Conservation (phyloP, 2,888 invertebrate species). For the Bembecia ichneumoniformis region DNA sequence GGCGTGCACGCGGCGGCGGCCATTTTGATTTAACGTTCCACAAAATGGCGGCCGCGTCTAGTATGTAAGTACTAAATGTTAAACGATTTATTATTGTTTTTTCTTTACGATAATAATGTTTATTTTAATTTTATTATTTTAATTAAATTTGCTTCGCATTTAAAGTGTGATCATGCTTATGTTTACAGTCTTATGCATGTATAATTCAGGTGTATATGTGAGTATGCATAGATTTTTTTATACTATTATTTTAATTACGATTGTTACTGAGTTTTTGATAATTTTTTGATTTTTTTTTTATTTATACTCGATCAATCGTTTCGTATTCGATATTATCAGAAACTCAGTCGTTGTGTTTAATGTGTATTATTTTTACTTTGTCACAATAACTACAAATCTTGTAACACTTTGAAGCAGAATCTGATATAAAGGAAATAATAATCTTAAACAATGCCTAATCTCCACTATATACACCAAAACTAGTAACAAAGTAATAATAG, state of each 20-base stretch:
- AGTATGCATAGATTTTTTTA: conserved; percentile 64
- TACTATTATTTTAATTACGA: conserved; percentile 31
- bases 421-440: conserved; percentile 28
- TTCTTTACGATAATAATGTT: conserved; percentile 51
- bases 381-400: conserved; percentile 37
- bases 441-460: conserved; percentile 40
- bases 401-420: conserved; percentile 47
- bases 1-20: conserved; percentile 42
- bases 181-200: conserved; percentile 65
- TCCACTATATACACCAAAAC: conserved; percentile 60
- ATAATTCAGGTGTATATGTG: conserved; percentile 53
- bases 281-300: conserved; percentile 9
- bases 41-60: conserved; percentile 56
- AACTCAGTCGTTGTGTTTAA: neutral
- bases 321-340: neutral
- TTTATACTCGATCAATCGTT: too few relatives aligned
- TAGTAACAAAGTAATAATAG: conserved; percentile 22
- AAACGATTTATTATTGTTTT: conserved; percentile 41
- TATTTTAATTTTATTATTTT: conserved; percentile 35
- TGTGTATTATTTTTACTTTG: conserved; percentile 6
- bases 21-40: conserved; percentile 37
- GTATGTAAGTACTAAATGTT: conserved; percentile 61
- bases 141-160: conserved; percentile 64
- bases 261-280: conserved; percentile 46
- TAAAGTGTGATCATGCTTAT: conserved; percentile 67